These are phyloP conservation scores for Philhelius pedissequus DNA, from an alignment of 2,888 invertebrate genomes.

Conservation along the genomic window DNA sequence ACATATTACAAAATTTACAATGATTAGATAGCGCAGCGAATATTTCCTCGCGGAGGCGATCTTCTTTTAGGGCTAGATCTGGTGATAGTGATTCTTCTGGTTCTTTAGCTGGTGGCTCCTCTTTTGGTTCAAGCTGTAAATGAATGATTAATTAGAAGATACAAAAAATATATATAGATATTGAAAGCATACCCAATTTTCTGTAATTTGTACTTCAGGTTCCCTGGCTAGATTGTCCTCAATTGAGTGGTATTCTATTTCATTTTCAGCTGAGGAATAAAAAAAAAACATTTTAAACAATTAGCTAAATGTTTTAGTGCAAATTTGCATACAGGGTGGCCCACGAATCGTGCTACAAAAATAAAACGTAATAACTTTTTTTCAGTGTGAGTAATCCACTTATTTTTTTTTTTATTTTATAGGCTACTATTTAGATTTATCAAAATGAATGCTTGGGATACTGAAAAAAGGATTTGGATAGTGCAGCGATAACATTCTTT, in stretches of 20 bases:
- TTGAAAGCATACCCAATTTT: neutral
- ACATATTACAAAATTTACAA: neutral
- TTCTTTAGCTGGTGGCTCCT: neutral
- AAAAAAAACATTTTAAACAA: neutral
- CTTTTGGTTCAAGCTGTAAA: neutral
- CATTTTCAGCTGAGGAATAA: neutral
- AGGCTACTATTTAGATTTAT: too few species aligned
- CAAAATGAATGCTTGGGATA: too few species aligned
- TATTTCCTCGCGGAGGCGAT: neutral
- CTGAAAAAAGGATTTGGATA: too few species aligned
- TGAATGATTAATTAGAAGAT: neutral
- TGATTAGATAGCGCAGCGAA: neutral
- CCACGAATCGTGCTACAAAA: too few species aligned
- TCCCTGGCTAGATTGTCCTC: neutral
- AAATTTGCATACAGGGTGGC: too few species aligned
- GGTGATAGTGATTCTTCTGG: neutral
- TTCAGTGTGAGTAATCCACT: too few species aligned
- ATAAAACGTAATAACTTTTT: too few species aligned
- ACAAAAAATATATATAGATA: neutral
- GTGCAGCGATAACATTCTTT: too few species aligned
- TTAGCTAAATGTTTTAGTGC: neutral
- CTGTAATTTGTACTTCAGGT: neutral
- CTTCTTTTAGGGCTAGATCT: neutral
- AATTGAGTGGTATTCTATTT: neutral
- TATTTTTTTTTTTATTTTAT: too few species aligned